A percentile compares a stretch with the other conserved stretches of the same genome.
These are phyloP conservation scores for Danaus plexippus DNA, from an alignment of 1,140 invertebrate genomes.

Conservation along the genomic window DNA sequence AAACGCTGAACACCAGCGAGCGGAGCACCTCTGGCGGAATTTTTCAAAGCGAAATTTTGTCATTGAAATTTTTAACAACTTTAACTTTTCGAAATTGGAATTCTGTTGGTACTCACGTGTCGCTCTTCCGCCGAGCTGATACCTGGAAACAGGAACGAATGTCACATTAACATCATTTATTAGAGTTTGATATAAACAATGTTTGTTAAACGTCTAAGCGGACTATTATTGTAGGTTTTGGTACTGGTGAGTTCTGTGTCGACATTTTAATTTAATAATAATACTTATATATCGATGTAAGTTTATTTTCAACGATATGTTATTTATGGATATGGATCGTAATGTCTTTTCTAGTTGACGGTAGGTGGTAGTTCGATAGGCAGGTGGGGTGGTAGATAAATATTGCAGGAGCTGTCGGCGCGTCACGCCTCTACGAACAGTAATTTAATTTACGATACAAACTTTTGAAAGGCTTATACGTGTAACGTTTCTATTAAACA, in stretches of 20 bases:
- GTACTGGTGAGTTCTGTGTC: too few species aligned
- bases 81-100: conserved; percentile 40
- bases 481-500: too few species aligned
- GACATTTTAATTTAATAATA: too few species aligned
- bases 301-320: too few species aligned
- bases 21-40: conserved; percentile 44
- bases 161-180: conserved; percentile 12
- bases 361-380: conserved; percentile 3
- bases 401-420: conserved; percentile 48
- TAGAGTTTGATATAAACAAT: conserved; percentile 6
- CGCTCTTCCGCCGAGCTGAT: conserved; percentile 78
- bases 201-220: too few species aligned
- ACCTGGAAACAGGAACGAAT: conserved; percentile 71
- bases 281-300: too few species aligned
- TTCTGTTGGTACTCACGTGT: conserved; percentile 75
- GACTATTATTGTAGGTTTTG: too few species aligned
- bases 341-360: conserved; percentile 6
- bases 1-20: conserved; percentile 30
- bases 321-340: background rate
- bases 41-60: conserved; percentile 60
- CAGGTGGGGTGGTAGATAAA: conserved; percentile 42
- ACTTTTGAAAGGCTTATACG: conserved; percentile 11
- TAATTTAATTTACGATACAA: conserved; percentile 17
- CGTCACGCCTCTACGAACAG: conserved; percentile 29
- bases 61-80: conserved; percentile 52